Base-by-base conservation (phyloP, 2,888 invertebrate genomes). In the Epsilonema sp. region DNA sequence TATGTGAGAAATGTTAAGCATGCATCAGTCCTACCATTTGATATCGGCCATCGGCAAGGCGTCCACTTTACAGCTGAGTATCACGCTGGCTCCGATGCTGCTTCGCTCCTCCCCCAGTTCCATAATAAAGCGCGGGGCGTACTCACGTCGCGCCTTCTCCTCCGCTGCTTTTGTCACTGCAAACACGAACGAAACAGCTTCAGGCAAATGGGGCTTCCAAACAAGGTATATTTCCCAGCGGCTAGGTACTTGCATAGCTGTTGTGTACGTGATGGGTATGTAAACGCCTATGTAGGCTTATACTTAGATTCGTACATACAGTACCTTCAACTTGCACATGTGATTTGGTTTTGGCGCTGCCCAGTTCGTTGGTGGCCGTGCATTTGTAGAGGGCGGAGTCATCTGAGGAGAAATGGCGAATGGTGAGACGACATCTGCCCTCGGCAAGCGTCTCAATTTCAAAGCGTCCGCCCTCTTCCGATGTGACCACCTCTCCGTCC, bases 361-460 rank as follows among this genome's bases (percentile, higher is more conserved):
- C 90, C 50, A 80, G 76, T 38, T 81, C 79, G 64, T 90, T 92
- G 62, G 77, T 74, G 25, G 87, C 77, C 62, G 78, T 77, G 67
- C 84, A 85, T 19, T 77, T 75, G 68, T 48, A 50, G 20, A 19
- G 16, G 25, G 37, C 40, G 11, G 8, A 48, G 26, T 51, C 48
- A 3, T 37, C 37, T 3, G 20, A 13, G 24, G n/a, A 13, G 50
- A 58, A 59, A 23, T 53, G 50, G 45, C 47, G 42, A 46, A 63
- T 58, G 36, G 53, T 52, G 11, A 63, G 49, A 3, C 61, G 53
- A 47, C 63, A 63, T 4, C 58, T 57, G 36, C 63, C 63, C 23
- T 61, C 61, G 3, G n/a, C n/a, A n/a, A n/a, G n/a, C n/a, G n/a
- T n/a, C n/a, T n/a, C n/a, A n/a, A n/a, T n/a, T n/a, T n/a, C n/a